These are phyloP conservation scores for Sinonovacula constricta DNA, from an alignment of 1,140 invertebrate genomes.

Conservation along the genomic window DNA sequence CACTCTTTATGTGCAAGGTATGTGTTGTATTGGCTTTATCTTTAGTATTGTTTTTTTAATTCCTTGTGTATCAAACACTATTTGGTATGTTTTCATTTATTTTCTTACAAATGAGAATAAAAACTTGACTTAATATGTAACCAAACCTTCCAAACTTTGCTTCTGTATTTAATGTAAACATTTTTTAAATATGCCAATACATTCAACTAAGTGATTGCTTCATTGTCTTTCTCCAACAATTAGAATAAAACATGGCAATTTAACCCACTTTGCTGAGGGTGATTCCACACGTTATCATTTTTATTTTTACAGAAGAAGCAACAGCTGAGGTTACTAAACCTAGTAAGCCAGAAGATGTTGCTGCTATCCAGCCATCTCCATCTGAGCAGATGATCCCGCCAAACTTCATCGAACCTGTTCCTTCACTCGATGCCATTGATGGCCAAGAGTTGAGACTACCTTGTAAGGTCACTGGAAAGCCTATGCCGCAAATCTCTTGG, in stretches of 20 bases:
- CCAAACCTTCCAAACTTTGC: too few species aligned
- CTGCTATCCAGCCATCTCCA: slow-evolving; percentile 61
- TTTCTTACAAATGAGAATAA: too few species aligned
- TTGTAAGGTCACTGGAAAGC: slow-evolving; percentile 73
- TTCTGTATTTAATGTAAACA: too few species aligned
- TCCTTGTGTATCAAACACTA: too few species aligned
- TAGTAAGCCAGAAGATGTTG: slow-evolving; percentile 47
- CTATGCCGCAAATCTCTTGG: slow-evolving; percentile 76
- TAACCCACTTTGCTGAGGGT: background rate
- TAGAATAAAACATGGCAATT: too few species aligned
- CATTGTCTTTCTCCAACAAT: too few species aligned
- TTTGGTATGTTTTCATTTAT: too few species aligned
- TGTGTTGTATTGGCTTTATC: background rate
- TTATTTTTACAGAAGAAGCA: slow-evolving; percentile 65
- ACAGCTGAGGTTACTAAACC: slow-evolving; percentile 61
- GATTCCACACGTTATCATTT: background rate
- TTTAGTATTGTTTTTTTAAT: background rate
- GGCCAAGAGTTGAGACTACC: slow-evolving; percentile 73
- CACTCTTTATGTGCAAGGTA: slow-evolving; percentile 77
- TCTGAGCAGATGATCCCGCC: slow-evolving; percentile 74
- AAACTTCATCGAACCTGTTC: slow-evolving; percentile 67
- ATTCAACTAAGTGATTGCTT: too few species aligned
- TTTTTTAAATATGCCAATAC: too few species aligned
- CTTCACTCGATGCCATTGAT: slow-evolving; percentile 68
- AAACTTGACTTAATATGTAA: too few species aligned